Base-by-base conservation (phyloP, 2,888 invertebrate species). In the Nomada hirtipes region DNA sequence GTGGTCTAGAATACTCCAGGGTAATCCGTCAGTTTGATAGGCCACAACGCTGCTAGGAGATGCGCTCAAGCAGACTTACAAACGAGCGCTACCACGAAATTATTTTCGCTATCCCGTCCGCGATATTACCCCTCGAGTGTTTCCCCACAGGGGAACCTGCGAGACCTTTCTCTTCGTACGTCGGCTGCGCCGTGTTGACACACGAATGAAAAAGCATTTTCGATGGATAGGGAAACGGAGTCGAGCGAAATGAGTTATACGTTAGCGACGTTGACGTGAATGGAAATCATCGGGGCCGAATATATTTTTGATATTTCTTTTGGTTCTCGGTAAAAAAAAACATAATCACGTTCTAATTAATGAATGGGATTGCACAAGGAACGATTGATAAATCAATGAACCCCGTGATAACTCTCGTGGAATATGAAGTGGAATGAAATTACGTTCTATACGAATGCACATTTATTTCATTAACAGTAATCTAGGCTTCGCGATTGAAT, bases 1-100 rank as follows among this genome's bases (percentile, higher is more conserved):
- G 44, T 42, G 26, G n/a, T 29, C 76, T 60, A 44, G 76, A 29
- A 42, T 73, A 68, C 29, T 57, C 50, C n/a, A 15, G 18, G 57
- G 67, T 86, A 86, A 86, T 86, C 86, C 71, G 83, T 74, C 80
- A 72, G 63, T 71, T 69, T 74, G 68, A 77, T 85, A 65, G 36
- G 26, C 42, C 60, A 29, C 18, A 15, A 11, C 13, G 26, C 7
- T 23, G 61, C 42, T 61, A 18, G 72, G n/a, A 65, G 71, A 81
- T 70, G 61, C 23, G 61, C 23, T 26, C 50, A 36, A 36, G 63
- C 18, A 26, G 55, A 20, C 67, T 47, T n/a, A n/a, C 50, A n/a
- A 53, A 53, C 53, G 18, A 20, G 23, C 18, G 42, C 15, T 2
- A 44, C 36, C 20, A 13, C 53, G 23, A 11, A 60, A 73, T 65